Evolutionary conservation across 2,888 invertebrate genomes (phyloP), one percentile per base, ranked within the genome.

Genomic region (Serripes groenlandicus): DNA sequence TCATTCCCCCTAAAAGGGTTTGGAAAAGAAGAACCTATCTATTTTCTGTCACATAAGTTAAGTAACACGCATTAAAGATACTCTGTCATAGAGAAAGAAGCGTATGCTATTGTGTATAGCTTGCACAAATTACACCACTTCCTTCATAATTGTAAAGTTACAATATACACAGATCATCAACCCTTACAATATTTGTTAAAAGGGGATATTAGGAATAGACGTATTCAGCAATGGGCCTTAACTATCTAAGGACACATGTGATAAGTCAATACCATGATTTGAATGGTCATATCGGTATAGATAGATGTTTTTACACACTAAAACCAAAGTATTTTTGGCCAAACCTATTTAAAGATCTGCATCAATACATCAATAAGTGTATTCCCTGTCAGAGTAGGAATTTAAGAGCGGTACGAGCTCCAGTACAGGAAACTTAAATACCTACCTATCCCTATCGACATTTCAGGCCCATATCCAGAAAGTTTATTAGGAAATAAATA

Each of bases 51-150:
- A 4, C 32, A 52, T 7, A 77, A 70, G 30, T 49, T 52, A 30
- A 28, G 34, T 7, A 26, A n/a, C 30, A 62, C 18, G 26, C 34
- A 35, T 49, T 28, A n/a, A 60, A 35, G 30, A 32, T 77, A 60
- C 30, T 70, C 62, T 7, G 23, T 23, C 9, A 62, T 62, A 15
- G 62, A 62, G 28, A 62, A 30, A 62, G 62, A 62, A 30, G 62
- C 62, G 15, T 62, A 15, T 62, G 62, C 26, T 18, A n/a, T 62
- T 23, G 3, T 30, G 3, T 62, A 15, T 30, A 32, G 30, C 15
- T 30, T 62, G n/a, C 62, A 62, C 18, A 62, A 62, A 32, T 62
- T 62, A 30, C 30, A 62, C 30, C 28, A 28, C 18, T 62, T 18
- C 23, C 9, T 58, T 7, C 26, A n/a, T n/a, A 23, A 32, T 15